Evolutionary conservation across 2,797 vertebrate genomes (phyloP).

Genomic region (Cheirogaleus major): DNA sequence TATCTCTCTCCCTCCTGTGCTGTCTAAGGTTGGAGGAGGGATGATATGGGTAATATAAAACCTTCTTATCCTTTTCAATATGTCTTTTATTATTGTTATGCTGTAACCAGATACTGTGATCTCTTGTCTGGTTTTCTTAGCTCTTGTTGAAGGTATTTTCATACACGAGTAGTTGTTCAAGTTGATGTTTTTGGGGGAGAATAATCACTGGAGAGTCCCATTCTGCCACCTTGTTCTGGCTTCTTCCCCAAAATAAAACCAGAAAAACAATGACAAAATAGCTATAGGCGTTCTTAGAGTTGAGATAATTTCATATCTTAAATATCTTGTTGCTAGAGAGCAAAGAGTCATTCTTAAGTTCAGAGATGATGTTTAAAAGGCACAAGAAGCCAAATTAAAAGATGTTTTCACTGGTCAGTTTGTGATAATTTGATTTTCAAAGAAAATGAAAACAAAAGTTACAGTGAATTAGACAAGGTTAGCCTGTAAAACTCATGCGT

Average conservation of each 20-base stretch:
- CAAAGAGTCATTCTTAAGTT: not conserved
- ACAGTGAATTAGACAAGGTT: not conserved
- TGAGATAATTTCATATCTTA: not conserved
- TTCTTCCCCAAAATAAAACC: not conserved
- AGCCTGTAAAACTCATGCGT: not conserved
- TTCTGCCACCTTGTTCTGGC: not conserved
- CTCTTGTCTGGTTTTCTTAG: not conserved
- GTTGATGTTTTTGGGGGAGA: not conserved
- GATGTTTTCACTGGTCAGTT: not conserved
- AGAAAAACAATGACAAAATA: not conserved
- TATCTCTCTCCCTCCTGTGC: not conserved
- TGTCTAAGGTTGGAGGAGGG: not conserved
- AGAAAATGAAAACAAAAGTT: not conserved
- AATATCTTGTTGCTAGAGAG: not conserved
- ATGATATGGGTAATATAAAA: not conserved
- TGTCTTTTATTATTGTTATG: not conserved
- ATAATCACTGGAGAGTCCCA: not conserved
- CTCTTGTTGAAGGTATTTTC: not conserved
- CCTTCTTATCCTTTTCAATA: not conserved
- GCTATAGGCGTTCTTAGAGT: not conserved
- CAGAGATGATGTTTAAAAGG: not conserved
- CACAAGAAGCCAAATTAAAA: not conserved
- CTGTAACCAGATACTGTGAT: not conserved
- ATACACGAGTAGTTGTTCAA: not conserved
- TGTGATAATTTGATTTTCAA: not conserved